Base-by-base conservation (phyloP, 1,140 invertebrate species). In the Camponotus vicinus region DNA sequence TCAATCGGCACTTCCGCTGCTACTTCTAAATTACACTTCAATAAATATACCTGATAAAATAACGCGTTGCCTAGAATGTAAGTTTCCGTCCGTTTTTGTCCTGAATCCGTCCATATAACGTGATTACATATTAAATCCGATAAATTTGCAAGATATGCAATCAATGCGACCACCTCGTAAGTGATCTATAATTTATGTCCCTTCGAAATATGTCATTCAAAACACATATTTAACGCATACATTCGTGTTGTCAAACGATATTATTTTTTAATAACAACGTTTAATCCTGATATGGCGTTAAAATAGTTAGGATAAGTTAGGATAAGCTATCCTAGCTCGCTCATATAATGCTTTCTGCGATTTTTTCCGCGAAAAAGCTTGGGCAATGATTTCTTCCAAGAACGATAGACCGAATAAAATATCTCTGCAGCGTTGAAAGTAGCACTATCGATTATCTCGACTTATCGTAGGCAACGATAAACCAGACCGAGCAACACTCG, bases 401-500 rank as follows among this genome's bases (percentile, higher is more conserved):
- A 70, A 18, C 63, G 49, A 45, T 55, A 82, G 21, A 40, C 13
- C 9, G 61, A 79, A 84, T 21, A 21, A 61, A 63, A 8, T 82
- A 57, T 90, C 52, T 55, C 45, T 66, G 71, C 49, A 45, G 27
- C 27, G 27, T 64, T 59, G 61, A 37, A 77, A 76, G 27, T 55
- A 34, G 11, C 64, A 45, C 21, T 13, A 32, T 57, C 42, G 85
- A 87, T 87, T 84, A 57, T 80, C 45, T 59, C 64, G 34, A 57
- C 66, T 32, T 78, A 84, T 76, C 70, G 49, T n/a, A 79, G 11
- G 21, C 37, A 64, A 89, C 45, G 55, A 89, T 87, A 77, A 79
- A 89, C 55, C 55, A 75, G 75, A 69, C 45, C 57, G 11, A 34
- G 18, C 27, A 49, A 45, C 18, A 21, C 21, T 57, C 15, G 55